Evolutionary conservation across 2,888 invertebrate genomes (phyloP), one percentile per base, ranked within the genome.

Genomic region (Erebia epiphron): DNA sequence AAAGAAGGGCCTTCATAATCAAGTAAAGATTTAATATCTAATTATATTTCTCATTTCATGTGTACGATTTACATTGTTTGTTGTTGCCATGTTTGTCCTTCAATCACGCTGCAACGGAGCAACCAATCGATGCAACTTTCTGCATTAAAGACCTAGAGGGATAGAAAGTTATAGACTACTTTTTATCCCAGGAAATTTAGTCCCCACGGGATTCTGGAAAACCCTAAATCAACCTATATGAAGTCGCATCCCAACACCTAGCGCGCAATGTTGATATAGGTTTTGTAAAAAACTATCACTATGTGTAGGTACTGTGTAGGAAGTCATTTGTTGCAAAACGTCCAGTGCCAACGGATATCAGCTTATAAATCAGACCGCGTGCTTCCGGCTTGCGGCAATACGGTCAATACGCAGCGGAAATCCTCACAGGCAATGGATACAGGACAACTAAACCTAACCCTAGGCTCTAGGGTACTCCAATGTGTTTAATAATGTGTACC

Each of bases 311-410:
- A 46, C 35, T 46, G 11, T 43, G 4, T 8, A 66, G 66, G 66
- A 66, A 66, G 46, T 56, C 41, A 66, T 66, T 66, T 57, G 66
- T 66, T 56, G 56, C 66, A 66, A 54, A 54, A 18, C 41, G 66
- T 66, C 56, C 66, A 54, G 56, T 14, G 66, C 56, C 41, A 56
- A 56, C 67, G 67, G 61, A 61, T 68, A 68, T 68, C 67, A 52
- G 60, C 52, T 61, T 54, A 68, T 68, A 68, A 61, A 68, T 68
- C 67, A 68, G 60, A 54, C 61, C 52, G 60, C 61, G n/a, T 43
- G 14, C 52, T 57, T 68, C 67, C 67, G 67, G 67, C 46, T 68
- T 68, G 60, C 52, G 41, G 49, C 67, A 68, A 68, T 66, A 66
- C 56, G 66, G 46, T 66, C 18, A 54, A 66, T 66, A 57, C 56